These are phyloP conservation scores for Notospermus geniculatus DNA, from an alignment of 1,140 invertebrate genomes.

Conservation along the genomic window DNA sequence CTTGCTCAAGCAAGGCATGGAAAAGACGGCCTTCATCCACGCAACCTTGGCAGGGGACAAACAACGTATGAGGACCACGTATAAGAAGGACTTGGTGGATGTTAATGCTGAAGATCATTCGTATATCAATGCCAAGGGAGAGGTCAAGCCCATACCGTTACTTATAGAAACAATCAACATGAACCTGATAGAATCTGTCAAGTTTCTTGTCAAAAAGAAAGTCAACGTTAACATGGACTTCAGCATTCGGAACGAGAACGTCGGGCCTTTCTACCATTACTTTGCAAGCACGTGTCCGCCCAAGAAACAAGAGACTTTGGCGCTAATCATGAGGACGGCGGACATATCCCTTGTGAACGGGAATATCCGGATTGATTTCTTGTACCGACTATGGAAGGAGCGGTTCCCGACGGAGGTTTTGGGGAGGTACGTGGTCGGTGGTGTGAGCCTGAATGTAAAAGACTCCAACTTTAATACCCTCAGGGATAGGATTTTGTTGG, in stretches of 20 bases:
- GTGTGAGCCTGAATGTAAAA: not conserved
- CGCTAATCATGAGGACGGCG: not conserved
- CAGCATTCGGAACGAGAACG: not conserved
- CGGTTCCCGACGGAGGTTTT: not conserved
- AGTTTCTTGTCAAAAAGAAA: constrained; percentile 1
- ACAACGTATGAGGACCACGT: not conserved
- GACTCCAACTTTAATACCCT: not conserved
- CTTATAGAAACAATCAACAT: not conserved
- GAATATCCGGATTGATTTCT: not conserved
- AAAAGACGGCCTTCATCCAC: not conserved
- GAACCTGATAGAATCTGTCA: not conserved
- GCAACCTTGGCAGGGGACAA: not conserved
- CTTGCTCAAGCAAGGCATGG: not conserved
- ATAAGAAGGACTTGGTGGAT: constrained; percentile 3
- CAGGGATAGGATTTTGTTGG: not conserved
- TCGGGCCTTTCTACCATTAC: not conserved
- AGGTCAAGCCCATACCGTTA: not conserved
- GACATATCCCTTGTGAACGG: not conserved
- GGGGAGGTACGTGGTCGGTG: not conserved
- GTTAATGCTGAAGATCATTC: not conserved
- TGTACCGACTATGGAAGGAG: not conserved
- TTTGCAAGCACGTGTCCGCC: not conserved
- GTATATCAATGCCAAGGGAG: constrained; percentile 1
- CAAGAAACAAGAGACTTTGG: not conserved
- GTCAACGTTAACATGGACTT: not conserved